Percentiles rank a stretch among this genome's conserved stretches.
Conservation (phyloP, 1,140 invertebrate species). For the Musca vetustissima region DNA sequence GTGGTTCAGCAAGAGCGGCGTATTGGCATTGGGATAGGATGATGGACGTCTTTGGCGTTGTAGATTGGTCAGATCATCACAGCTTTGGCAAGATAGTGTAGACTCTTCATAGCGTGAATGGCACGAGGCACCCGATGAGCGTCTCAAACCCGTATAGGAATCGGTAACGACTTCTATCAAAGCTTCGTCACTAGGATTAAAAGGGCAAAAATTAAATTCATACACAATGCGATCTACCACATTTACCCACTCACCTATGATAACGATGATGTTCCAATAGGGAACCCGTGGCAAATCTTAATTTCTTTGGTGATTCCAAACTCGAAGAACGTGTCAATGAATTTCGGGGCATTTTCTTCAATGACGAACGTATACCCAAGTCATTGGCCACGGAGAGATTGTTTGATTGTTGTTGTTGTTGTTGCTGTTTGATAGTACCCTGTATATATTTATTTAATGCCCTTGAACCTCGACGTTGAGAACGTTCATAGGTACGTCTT, state of each 20-base stretch:
- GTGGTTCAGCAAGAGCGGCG: constrained; percentile 49
- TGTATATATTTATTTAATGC: constrained; percentile 51
- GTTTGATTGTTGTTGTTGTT: constrained; percentile 29
- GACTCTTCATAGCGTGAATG: constrained; percentile 50
- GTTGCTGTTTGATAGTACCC: constrained; percentile 43
- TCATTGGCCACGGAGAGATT: constrained; percentile 44
- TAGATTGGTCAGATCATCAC: constrained; percentile 45
- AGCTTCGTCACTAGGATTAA: constrained; percentile 60
- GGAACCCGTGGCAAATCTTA: constrained; percentile 73
- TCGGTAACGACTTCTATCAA: constrained; percentile 60
- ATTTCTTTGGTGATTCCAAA: constrained; percentile 76
- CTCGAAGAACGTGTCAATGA: constrained; percentile 65
- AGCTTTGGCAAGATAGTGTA: constrained; percentile 56
- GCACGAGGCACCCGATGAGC: constrained; percentile 49
- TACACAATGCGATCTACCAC: background rate
- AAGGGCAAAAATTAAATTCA: constrained; percentile 11
- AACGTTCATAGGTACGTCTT: constrained; percentile 59
- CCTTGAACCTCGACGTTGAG: constrained; percentile 54
- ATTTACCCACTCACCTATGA: constrained; percentile 48
- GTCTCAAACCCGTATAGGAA: constrained; percentile 50
- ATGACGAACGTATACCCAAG: constrained; percentile 61
- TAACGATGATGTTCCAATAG: constrained; percentile 66
- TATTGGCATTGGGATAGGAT: constrained; percentile 51
- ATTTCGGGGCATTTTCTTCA: constrained; percentile 59
- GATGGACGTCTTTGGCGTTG: constrained; percentile 40